Evolutionary conservation across 2,113 vertebrate species (phyloP).

Genomic region (Stegastes partitus): DNA sequence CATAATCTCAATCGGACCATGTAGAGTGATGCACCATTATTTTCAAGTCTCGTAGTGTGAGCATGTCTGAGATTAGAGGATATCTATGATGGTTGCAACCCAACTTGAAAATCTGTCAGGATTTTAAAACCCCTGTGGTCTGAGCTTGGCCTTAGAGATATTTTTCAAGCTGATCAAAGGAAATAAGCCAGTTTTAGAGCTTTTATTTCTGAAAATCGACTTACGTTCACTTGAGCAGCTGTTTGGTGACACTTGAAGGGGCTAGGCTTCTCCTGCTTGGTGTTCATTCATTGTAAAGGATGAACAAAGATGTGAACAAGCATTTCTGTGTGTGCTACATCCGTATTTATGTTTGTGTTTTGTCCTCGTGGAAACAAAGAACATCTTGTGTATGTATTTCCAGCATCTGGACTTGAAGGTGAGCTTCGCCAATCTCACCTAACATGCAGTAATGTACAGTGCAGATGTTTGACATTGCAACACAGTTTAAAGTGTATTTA

Average conservation of each 20-base stretch:
- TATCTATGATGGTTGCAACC: too few relatives aligned
- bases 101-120: too few relatives aligned
- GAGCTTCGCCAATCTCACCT: slow-evolving; percentile 7
- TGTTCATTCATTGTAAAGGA: slow-evolving; percentile 5
- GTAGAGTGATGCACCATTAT: too few relatives aligned
- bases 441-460: background rate
- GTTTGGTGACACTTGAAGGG: background rate
- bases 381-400: background rate
- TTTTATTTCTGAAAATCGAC: too few relatives aligned
- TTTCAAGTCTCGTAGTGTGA: too few relatives aligned
- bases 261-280: background rate
- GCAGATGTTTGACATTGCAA: slow-evolving; percentile 31
- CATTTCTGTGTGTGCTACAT: slow-evolving; percentile 25
- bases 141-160: too few relatives aligned
- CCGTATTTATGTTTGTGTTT: slow-evolving; percentile 23
- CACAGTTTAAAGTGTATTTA: slow-evolving; percentile 3
- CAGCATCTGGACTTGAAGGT: slow-evolving; percentile 22
- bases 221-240: too few relatives aligned
- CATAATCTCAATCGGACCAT: too few relatives aligned
- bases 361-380: background rate
- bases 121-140: too few relatives aligned
- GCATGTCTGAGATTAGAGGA: too few relatives aligned
- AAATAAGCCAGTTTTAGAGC: too few relatives aligned
- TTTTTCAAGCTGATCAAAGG: too few relatives aligned
- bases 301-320: slow-evolving; percentile 49